Conservation (phyloP, 2,113 vertebrate genomes). For the Phaetusa simplex region DNA sequence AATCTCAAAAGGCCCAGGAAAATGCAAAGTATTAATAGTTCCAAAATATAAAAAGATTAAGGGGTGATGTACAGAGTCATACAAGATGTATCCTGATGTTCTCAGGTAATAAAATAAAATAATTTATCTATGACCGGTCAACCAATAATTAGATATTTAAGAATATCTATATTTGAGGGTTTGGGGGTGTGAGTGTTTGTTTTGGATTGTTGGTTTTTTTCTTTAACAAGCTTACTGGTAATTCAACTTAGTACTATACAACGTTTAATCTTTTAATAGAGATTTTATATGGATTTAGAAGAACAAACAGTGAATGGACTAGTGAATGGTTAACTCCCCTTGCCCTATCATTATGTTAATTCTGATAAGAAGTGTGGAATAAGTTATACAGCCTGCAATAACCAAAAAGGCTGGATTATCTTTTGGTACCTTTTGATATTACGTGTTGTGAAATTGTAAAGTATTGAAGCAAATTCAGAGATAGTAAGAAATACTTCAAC, state of each 20-base stretch:
- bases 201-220: not conserved
- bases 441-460: not conserved
- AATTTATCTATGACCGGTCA: not conserved
- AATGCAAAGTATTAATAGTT: not conserved
- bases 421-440: not conserved
- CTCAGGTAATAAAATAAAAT: not conserved
- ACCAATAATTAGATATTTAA: not conserved
- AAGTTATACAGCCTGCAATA: not conserved
- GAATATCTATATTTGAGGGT: not conserved
- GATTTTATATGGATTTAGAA: not conserved
- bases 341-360: not conserved
- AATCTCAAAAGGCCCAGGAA: not conserved
- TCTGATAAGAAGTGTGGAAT: not conserved
- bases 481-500: not conserved
- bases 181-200: accelerated
- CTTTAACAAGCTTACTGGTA: not conserved
- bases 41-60: not conserved
- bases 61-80: not conserved
- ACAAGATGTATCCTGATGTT: not conserved
- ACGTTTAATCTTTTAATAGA: not conserved
- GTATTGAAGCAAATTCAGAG: not conserved
- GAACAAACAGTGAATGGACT: not conserved
- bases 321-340: not conserved
- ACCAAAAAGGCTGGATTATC: not conserved
- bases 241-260: not conserved